A percentile compares a stretch with the other conserved stretches of the same genome.
Conservation (phyloP, 2,797 vertebrate genomes). For the Anableps anableps region DNA sequence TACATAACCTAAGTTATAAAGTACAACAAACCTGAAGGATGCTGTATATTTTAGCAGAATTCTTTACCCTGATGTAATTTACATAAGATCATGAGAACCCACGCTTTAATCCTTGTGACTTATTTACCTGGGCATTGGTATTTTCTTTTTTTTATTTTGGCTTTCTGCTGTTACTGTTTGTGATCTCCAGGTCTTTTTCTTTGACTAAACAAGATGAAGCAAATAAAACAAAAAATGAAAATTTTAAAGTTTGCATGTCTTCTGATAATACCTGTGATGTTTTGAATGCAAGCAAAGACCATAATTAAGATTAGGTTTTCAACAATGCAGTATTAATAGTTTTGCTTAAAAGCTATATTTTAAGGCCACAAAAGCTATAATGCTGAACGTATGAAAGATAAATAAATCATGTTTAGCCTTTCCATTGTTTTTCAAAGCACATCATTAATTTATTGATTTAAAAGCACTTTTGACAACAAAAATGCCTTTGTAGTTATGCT, state of each 20-base stretch:
- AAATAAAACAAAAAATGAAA: not conserved
- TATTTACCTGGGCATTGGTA: not conserved
- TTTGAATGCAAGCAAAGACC: too few relatives aligned
- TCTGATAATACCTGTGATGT: not conserved
- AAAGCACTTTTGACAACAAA: not conserved
- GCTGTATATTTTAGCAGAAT: not conserved
- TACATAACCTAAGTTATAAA: not conserved
- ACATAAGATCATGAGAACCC: not conserved
- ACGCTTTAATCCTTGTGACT: not conserved
- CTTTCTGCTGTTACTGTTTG: not conserved
- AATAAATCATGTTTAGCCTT: not conserved
- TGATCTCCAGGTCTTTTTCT: not conserved
- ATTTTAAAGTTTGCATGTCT: not conserved
- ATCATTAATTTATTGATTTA: not conserved
- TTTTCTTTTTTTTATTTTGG: not conserved
- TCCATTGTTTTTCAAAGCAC: not conserved
- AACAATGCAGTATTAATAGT: not conserved
- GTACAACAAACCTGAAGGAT: not conserved
- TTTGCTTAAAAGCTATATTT: too few relatives aligned
- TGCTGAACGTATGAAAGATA: too few relatives aligned
- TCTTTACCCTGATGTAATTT: not conserved
- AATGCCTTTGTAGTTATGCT: not conserved
- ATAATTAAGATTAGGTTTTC: not conserved
- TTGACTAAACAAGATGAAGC: not conserved
- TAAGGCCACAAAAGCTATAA: too few relatives aligned